Conservation (phyloP, 1,140 invertebrate species). For the Drosophila chauvacae region DNA sequence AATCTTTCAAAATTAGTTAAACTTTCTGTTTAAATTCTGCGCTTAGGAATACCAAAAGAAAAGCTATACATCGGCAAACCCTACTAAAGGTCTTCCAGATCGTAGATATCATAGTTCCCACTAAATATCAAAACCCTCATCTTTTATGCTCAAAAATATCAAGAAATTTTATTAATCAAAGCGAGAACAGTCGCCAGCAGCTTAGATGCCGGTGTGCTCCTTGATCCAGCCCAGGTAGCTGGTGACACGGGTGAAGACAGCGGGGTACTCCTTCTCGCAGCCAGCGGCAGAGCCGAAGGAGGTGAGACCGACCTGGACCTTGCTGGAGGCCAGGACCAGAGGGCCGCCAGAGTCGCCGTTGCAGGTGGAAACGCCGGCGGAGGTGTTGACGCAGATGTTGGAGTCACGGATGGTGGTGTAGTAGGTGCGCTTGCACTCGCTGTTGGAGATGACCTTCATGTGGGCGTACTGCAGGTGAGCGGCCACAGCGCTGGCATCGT, state of each 20-base stretch:
- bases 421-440: slow-evolving; percentile 49
- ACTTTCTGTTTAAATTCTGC: neutral
- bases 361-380: slow-evolving; percentile 69
- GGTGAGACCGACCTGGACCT: slow-evolving; percentile 85
- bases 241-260: slow-evolving; percentile 86
- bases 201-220: slow-evolving; percentile 70
- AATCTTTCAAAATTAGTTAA: neutral
- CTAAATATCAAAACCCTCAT: neutral
- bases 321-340: slow-evolving; percentile 65
- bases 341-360: slow-evolving; percentile 86
- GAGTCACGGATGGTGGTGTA: slow-evolving; percentile 40
- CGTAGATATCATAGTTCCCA: too few relatives aligned
- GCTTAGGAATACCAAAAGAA: neutral
- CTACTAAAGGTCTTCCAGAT: too few relatives aligned
- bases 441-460: slow-evolving; percentile 62
- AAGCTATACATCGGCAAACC: too few relatives aligned
- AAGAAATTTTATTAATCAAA: neutral
- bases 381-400: slow-evolving; percentile 71
- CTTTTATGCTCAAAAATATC: slow-evolving; percentile 6
- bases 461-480: slow-evolving; percentile 62
- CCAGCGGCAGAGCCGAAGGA: slow-evolving; percentile 86
- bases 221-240: slow-evolving; percentile 86
- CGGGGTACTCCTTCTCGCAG: slow-evolving; percentile 85
- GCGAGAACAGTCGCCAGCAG: neutral
- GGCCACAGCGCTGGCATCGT: slow-evolving; percentile 71